Base-by-base conservation (phyloP, 1,140 invertebrate genomes). In the Galleria mellonella region DNA sequence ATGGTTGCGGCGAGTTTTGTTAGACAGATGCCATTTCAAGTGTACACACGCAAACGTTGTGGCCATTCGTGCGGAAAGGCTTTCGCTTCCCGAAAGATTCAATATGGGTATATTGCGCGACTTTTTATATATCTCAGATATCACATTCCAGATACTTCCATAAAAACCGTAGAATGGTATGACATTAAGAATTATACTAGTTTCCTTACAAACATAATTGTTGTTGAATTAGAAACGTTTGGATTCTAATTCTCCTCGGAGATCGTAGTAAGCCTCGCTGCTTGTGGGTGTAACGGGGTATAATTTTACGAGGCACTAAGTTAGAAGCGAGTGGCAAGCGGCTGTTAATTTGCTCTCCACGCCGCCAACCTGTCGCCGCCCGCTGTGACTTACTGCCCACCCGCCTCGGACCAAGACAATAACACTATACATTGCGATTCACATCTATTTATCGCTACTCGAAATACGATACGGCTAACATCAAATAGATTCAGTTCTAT, bases 241-340 rank as follows among this genome's bases (percentile, higher is more conserved):
- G 43, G 37, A 46, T 58, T 38, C 58, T 64, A 72, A 71, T 68
- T 56, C 44, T 65, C 67, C 66, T 67, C 59, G 51, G 62, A 57
- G 65, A 57, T 59, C 53, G 45, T 38, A 42, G 51, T 47, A 53
- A 51, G 64, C 55, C 51, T 55, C 52, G 60, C 42, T 50, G 63
- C 55, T 63, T 59, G 50, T 61, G 72, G 72, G 57, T 69, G 48
- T 73, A 74, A 67, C 63, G 66, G 67, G 59, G 72, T 56, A 73
- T 81, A 81, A 84, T 82, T 82, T 84, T 81, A 81, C 65, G 81
- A 84, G 74, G 77, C 65, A 81, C 65, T 82, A 82, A 82, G 71
- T 82, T 74, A 81, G 69, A 68, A 67, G 68, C 62, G 69, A 79
- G 71, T 63, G 72, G 69, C 73, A 74, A 77, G 67, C 70, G 69